Conservation (phyloP, 2,113 vertebrate species). For the Diadophis punctatus region DNA sequence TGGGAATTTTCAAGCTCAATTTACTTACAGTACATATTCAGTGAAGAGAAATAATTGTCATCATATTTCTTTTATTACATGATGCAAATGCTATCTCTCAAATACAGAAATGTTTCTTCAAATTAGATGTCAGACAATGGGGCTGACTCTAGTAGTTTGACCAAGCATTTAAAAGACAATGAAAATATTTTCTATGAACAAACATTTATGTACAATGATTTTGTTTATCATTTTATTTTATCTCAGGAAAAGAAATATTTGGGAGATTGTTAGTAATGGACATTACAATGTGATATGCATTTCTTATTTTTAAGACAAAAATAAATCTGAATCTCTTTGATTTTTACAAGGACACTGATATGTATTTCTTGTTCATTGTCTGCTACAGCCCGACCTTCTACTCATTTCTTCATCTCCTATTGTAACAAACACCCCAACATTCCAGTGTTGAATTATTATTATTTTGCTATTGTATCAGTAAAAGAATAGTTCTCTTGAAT, state of each 20-base stretch:
- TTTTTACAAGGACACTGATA: background rate
- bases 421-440: background rate
- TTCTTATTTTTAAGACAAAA: background rate
- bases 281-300: background rate
- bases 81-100: constrained; percentile 45
- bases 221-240: constrained; percentile 15
- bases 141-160: constrained; percentile 21
- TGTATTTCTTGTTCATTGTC: background rate
- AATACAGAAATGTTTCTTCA: constrained; percentile 42
- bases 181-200: constrained; percentile 7
- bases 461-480: background rate
- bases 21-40: constrained; percentile 39
- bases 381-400: background rate
- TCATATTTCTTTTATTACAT: constrained; percentile 30
- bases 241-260: constrained; percentile 13
- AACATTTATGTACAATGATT: background rate
- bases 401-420: background rate
- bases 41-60: constrained; percentile 37
- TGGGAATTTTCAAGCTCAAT: constrained; percentile 44
- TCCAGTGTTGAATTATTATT: background rate
- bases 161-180: constrained; percentile 6
- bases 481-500: background rate
- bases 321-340: background rate
- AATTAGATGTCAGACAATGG: constrained; percentile 28
- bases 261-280: background rate